A percentile compares a stretch with the other conserved stretches of the same genome.
These are phyloP conservation scores for Pandemis heparana DNA, from an alignment of 2,888 invertebrate genomes.

Conservation along the genomic window DNA sequence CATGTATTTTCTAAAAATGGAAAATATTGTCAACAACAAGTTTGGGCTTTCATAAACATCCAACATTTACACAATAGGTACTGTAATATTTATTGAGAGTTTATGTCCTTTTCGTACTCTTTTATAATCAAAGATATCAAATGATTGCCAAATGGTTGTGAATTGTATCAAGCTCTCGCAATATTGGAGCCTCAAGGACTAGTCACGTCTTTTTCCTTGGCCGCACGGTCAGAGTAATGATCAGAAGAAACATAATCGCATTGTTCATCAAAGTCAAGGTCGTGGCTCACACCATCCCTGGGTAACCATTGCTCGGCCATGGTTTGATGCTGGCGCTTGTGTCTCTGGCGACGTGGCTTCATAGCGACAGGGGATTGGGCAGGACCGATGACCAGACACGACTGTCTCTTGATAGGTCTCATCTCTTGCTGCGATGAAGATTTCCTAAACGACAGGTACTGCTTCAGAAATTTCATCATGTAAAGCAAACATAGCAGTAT, in stretches of 20 bases:
- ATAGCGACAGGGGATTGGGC: not conserved
- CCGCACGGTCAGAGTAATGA: not conserved
- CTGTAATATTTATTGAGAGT: not conserved
- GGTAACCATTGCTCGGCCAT: slow-evolving; percentile 57
- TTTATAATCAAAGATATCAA: too few species aligned
- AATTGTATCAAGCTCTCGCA: not conserved
- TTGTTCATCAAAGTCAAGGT: slow-evolving; percentile 47
- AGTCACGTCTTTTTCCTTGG: not conserved
- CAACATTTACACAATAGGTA: not conserved
- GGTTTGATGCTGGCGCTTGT: slow-evolving; percentile 49
- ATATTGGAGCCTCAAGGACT: not conserved
- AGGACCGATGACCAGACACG: not conserved
- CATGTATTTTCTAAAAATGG: not conserved
- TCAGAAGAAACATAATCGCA: not conserved
- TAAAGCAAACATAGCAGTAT: slow-evolving; percentile 55
- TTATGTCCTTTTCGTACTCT: not conserved
- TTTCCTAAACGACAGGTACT: slow-evolving; percentile 36
- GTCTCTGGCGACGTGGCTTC: slow-evolving; percentile 53
- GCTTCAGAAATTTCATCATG: slow-evolving; percentile 55
- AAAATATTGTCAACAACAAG: not conserved
- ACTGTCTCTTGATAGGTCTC: not conserved
- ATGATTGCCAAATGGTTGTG: not conserved
- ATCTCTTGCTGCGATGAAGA: not conserved
- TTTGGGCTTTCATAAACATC: not conserved
- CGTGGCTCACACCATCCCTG: slow-evolving; percentile 44